Conservation (phyloP, 1,140 invertebrate genomes). For the Argopecten irradians region DNA sequence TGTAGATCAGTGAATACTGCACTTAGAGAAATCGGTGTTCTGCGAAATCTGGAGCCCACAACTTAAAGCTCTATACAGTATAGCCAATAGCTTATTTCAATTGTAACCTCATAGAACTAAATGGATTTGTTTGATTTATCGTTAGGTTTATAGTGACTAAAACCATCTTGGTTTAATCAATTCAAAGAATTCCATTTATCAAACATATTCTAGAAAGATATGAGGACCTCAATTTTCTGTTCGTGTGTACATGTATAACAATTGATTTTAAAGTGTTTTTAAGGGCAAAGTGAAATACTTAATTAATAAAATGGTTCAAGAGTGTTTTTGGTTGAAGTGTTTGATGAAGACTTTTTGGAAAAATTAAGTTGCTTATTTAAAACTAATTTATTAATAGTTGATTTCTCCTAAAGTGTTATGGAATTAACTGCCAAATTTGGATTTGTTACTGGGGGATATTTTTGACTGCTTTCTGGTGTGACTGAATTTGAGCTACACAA, state of each 20-base stretch:
- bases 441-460: no score
- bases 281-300: no score
- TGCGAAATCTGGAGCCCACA: no score
- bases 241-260: not conserved
- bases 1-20: no score
- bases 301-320: not conserved
- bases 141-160: not conserved
- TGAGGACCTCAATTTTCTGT: not conserved
- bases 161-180: not conserved
- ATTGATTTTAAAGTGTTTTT: not conserved
- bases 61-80: no score
- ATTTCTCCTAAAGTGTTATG: not conserved
- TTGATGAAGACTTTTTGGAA: not conserved
- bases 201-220: not conserved
- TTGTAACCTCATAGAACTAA: not conserved
- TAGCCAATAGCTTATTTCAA: no score
- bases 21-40: no score
- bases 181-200: not conserved
- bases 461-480: no score
- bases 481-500: no score
- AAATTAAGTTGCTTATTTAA: not conserved
- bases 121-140: not conserved
- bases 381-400: not conserved
- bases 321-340: not conserved
- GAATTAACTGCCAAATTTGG: not conserved